Evolutionary conservation across 2,113 vertebrate genomes (phyloP), one percentile per base, ranked within the genome.

Genomic region (Salminus brasiliensis): DNA sequence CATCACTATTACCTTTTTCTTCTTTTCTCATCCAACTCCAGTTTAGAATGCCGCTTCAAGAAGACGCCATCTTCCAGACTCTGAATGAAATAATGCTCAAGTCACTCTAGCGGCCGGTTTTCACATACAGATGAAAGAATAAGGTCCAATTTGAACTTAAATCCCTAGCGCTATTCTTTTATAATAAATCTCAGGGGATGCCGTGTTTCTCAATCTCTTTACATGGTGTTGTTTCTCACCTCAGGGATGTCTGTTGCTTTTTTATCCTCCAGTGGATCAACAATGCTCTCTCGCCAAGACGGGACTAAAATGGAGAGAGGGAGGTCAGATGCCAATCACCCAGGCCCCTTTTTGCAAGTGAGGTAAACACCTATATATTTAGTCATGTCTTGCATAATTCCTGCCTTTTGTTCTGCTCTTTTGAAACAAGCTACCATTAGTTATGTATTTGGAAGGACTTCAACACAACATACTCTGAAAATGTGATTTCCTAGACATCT

Each of bases 11-110:
- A 96, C 95, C 95, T 94, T 89, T 96, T 96, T 84, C 95, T 94
- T 81, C 95, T 93, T 85, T 96, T 96, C 74, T 96, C 95, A 87
- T 96, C 95, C 84, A 96, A 90, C 89, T 96, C 95, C 89, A 95
- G 88, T 88, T 96, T 96, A 1, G 94, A 93, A 12, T 96, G 95
- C 77, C 95, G 90, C 84, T 96, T 96, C 29, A 95, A 88, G 85
- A 95, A 96, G 68, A 94, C 93, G 18, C 88, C 88, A 86, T 96
- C 95, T 0, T 96, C 95, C 83, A 96, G 90, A 83, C 95, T 95
- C 83, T 85, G 60, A 30, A 66, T 43, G 43, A 62, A 32, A 49
- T 18, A 49, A 71, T 21, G 47, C 16, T 32, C 16, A 72, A 3
- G 45, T 72, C 23, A 66, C 52, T 55, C 6, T 5, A 52, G 16